Evolutionary conservation across 2,888 invertebrate genomes (phyloP).

Genomic region (Acronicta psi): DNA sequence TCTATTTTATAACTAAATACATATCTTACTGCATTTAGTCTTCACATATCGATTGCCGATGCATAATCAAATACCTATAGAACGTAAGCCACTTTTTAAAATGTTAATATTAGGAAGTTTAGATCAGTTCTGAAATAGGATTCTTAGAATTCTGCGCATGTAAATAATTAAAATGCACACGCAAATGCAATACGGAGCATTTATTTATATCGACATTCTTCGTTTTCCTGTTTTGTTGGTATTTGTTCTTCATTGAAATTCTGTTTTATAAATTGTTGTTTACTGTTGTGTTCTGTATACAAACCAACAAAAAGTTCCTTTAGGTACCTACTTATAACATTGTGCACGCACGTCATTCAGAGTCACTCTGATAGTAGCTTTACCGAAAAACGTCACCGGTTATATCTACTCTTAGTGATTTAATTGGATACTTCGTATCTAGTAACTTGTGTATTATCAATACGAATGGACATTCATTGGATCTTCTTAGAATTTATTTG

Average conservation of each 20-base stretch:
- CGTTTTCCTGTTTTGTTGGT: conserved; percentile 58
- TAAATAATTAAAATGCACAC: conserved; percentile 8
- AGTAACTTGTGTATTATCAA: conserved; percentile 63
- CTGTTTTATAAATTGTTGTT: conserved; percentile 39
- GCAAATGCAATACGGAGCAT: conserved; percentile 39
- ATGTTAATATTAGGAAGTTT: conserved; percentile 9
- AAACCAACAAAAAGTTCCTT: conserved; percentile 22
- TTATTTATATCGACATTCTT: conserved; percentile 50
- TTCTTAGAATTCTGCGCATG: conserved; percentile 12
- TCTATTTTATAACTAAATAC: conserved; percentile 2
- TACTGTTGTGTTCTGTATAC: conserved; percentile 30
- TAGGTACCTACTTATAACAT: conserved; percentile 7
- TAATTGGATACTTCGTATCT: conserved; percentile 71
- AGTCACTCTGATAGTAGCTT: conserved; percentile 50
- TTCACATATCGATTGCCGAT: background rate
- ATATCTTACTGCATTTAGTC: conserved; percentile 12
- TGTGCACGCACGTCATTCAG: conserved; percentile 46
- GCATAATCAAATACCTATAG: background rate
- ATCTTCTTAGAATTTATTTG: conserved; percentile 63
- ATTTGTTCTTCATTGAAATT: conserved; percentile 42
- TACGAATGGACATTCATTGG: conserved; percentile 61
- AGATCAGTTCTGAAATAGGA: conserved; percentile 6
- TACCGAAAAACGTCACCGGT: conserved; percentile 65
- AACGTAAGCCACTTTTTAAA: conserved; percentile 1
- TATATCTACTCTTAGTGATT: conserved; percentile 60